These are phyloP conservation scores for Shargacucullia verbasci DNA, from an alignment of 2,888 invertebrate species.

Conservation along the genomic window DNA sequence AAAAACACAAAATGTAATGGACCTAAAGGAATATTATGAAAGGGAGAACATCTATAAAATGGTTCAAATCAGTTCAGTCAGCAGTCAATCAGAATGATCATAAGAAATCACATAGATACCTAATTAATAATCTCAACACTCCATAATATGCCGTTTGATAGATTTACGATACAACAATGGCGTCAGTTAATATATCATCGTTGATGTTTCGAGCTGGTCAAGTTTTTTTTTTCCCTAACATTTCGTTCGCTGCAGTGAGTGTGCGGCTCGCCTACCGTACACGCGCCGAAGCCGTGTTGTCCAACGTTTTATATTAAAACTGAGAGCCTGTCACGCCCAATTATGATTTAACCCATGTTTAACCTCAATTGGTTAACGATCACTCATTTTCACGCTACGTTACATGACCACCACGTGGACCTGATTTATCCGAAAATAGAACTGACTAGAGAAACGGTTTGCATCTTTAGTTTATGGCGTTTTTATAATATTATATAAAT, in stretches of 20 bases:
- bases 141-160: neutral
- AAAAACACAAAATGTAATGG: too few species aligned
- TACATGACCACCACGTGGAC: conserved; percentile 45
- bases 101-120: too few species aligned
- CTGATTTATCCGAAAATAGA: conserved; percentile 39
- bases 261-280: conserved; percentile 49
- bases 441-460: conserved; percentile 6
- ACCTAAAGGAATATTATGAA: too few species aligned
- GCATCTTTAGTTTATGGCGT: too few species aligned
- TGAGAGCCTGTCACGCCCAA: conserved; percentile 75
- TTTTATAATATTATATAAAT: too few species aligned
- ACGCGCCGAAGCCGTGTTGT: conserved; percentile 71
- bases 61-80: too few species aligned
- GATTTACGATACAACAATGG: neutral
- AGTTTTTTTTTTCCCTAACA: neutral
- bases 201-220: neutral
- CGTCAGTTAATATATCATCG: neutral
- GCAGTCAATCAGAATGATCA: too few species aligned
- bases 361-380: conserved; percentile 80
- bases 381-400: conserved; percentile 71
- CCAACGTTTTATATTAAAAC: conserved; percentile 70
- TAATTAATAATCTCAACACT: neutral
- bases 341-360: conserved; percentile 81
- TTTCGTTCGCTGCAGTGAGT: conserved; percentile 9
- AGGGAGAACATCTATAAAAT: too few species aligned